Evolutionary conservation across 2,797 vertebrate genomes (phyloP), one percentile per base, ranked within the genome.

Genomic region (Chelmon rostratus): DNA sequence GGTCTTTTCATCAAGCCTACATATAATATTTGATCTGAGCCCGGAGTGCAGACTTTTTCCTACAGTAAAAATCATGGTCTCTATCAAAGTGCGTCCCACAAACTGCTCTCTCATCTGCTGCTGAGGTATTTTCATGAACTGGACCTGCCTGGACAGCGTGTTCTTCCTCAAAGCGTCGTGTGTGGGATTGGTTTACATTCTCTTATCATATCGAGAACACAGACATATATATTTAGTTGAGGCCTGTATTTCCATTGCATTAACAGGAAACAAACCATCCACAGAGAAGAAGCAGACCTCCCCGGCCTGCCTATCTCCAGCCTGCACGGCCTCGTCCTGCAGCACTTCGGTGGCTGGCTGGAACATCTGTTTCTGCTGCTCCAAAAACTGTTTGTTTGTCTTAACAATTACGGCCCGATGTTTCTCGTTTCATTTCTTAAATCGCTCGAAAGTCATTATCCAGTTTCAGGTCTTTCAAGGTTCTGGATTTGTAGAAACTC

Each of bases 301-400:
- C 38, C 52, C 28, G 33, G 25, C 38, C 66, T 38, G 72, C 75
- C 83, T 50, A 82, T 82, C 84, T 89, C 67, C 77, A 61, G 76
- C 72, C 80, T 42, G 72, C 1, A 47, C 21, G 2, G 63, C 75
- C 73, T 40, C 15, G n/a, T 76, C 76, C 81, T 46, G 44, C 83
- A 83, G 75, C 86, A 73, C 78, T 89, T 87, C 92, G 64, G 91
- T 86, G 91, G 91, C 93, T 88, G 85, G 75, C 68, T 86, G 69
- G 40, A 90, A 94, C 95, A 95, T 94, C 94, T 96, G 94, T 88
- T 95, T 94, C 93, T 92, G 93, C 90, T 93, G 92, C 88, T 88
- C 82, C 53, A 79, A 91, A 93, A 92, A 92, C 81, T 90, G 89
- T 93, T 94, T 95, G 94, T 96, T 95, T 96, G 93, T 93, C 90